Base-by-base conservation (phyloP, 1,140 invertebrate species). In the Drosophila carrolli region DNA sequence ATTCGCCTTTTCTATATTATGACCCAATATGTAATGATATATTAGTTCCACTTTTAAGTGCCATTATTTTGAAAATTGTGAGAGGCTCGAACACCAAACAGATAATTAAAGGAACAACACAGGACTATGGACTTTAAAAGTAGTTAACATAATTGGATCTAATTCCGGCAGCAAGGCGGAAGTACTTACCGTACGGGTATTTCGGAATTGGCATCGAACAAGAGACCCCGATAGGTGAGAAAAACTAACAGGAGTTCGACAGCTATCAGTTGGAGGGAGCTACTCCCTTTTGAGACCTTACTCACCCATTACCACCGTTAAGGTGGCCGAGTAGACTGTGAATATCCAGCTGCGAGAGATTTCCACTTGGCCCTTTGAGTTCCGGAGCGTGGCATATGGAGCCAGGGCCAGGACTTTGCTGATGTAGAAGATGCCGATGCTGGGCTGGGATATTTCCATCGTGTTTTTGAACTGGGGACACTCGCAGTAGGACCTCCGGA, bases 351-450 rank as follows among this genome's bases (percentile, higher is more conserved):
- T 93, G 13, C 93, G 93, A 57, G 90, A 90, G 19, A 94, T 93
- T 63, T 94, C 75, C 27, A 82, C 38, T 40, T 76, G 53, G 0
- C 85, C 75, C 55, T 85, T 90, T 23, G 90, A 44, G 55, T 80
- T 75, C 27, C 66, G 75, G 1, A 19, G 53, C 8, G 78, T 55
- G 2, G 72, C 57, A 67, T 88, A 94, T 53, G 94, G 94, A 35
- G 93, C 94, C 81, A 94, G 93, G 46, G 93, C 93, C 35, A 94
- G 91, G 63, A 93, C 83, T 47, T 93, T 93, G 53, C 86, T 93
- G 11, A 94, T 91, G 81, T 93, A 94, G 53, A 93, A 93, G 63
- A 92, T 75, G 29, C 83, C 72, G 47, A 92, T 74, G 50, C 76
- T 90, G n/a, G 81, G 54, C 50, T 91, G 73, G 8, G 91, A 89